These are phyloP conservation scores for Epistrophe grossulariae DNA, from an alignment of 2,888 invertebrate genomes.

Conservation along the genomic window DNA sequence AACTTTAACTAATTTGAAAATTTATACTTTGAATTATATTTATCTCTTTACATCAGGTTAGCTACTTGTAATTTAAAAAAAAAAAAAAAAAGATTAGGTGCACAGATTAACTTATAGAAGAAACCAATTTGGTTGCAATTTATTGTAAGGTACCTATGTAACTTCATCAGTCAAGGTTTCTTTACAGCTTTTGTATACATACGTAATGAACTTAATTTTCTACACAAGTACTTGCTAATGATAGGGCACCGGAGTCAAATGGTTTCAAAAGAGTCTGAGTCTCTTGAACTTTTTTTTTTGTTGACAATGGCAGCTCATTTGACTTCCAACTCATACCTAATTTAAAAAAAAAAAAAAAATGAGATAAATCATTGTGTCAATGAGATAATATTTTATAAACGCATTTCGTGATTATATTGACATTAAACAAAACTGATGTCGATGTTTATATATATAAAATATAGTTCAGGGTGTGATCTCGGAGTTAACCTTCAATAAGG, in stretches of 20 bases:
- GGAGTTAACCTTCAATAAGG: not conserved
- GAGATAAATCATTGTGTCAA: constrained; percentile 16
- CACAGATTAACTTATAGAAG: not conserved
- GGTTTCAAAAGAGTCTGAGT: not conserved
- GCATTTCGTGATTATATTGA: constrained; percentile 22
- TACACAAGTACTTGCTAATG: constrained; percentile 6
- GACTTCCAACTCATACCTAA: not conserved
- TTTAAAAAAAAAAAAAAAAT: not conserved
- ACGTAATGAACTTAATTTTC: constrained; percentile 5
- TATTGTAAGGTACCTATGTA: not conserved
- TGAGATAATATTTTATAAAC: constrained; percentile 18
- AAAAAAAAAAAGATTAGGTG: not conserved
- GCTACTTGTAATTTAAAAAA: no score
- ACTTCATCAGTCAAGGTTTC: not conserved
- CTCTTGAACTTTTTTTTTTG: not conserved
- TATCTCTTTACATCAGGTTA: not conserved
- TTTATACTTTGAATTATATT: not conserved
- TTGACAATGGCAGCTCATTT: not conserved
- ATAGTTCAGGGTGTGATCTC: not conserved
- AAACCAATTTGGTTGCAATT: not conserved
- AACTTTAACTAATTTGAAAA: constrained; percentile 1
- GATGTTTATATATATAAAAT: not conserved
- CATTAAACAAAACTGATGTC: not conserved
- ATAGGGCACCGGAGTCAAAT: not conserved
- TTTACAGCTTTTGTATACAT: not conserved